A percentile compares a stretch with the other conserved stretches of the same genome.
Evolutionary conservation across 2,797 vertebrate genomes (phyloP).

Genomic region (Myoxocephalus aenaeus): DNA sequence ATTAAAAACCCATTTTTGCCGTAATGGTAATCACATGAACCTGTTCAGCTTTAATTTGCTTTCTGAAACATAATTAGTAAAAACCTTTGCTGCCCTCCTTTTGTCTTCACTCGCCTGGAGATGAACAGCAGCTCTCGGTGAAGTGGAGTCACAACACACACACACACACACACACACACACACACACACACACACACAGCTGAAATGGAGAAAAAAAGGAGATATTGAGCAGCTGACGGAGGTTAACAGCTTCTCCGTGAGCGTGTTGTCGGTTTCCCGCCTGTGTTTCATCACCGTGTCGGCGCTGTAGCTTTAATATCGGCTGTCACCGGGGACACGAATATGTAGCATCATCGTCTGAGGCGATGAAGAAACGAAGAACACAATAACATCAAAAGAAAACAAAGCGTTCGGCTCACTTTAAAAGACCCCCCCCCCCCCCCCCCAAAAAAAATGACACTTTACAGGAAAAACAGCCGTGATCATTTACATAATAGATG

Average conservation of each 20-base stretch:
- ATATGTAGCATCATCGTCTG: conserved; percentile 60
- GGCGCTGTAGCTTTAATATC: conserved; percentile 64
- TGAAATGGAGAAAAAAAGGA: neutral
- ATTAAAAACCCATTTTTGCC: conserved; percentile 55
- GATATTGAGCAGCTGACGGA: conserved; percentile 50
- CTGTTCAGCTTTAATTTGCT: conserved; percentile 54
- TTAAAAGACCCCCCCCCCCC: conserved; percentile 8
- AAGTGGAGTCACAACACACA: conserved; percentile 13
- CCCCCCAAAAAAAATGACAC: conserved; percentile 28
- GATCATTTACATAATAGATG: conserved; percentile 76
- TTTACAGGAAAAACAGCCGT: conserved; percentile 62
- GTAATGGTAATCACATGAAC: conserved; percentile 49
- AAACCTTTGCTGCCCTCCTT: conserved; percentile 49
- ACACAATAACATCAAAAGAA: conserved; percentile 79
- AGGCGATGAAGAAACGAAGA: conserved; percentile 73
- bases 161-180: neutral
- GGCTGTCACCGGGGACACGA: conserved; percentile 61
- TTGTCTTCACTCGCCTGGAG: conserved; percentile 49
- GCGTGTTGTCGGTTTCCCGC: conserved; percentile 46
- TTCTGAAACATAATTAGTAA: conserved; percentile 57
- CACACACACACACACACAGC: neutral
- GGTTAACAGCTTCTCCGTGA: conserved; percentile 51
- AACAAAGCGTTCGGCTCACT: conserved; percentile 57
- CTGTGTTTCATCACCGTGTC: conserved; percentile 69
- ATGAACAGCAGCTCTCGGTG: conserved; percentile 26